Evolutionary conservation across 2,797 vertebrate genomes (phyloP).

Genomic region (Chromobotia macracanthus): DNA sequence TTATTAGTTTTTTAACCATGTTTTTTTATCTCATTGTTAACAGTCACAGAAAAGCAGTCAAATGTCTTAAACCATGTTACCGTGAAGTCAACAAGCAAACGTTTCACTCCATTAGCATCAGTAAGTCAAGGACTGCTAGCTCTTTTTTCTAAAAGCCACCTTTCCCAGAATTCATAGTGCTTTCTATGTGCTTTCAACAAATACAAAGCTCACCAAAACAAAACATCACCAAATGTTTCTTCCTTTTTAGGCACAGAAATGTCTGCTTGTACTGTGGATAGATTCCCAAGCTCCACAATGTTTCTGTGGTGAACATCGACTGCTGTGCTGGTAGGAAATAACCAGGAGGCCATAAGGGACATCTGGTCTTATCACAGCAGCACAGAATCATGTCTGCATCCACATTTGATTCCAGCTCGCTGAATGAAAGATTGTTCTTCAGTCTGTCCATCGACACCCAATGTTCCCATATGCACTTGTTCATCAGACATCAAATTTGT

Average conservation of each 20-base stretch:
- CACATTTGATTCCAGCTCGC: slow-evolving; percentile 36
- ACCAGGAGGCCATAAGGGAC: background rate
- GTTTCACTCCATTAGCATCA: too few species aligned
- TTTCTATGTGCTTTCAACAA: background rate
- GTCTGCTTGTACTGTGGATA: background rate
- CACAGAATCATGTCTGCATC: slow-evolving; percentile 25
- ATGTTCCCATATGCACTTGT: background rate
- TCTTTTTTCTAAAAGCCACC: background rate
- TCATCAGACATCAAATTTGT: background rate
- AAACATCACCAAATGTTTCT: background rate
- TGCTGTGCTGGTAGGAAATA: background rate
- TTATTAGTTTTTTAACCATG: too few species aligned
- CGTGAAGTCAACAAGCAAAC: too few species aligned
- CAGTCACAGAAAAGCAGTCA: too few species aligned
- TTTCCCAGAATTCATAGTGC: background rate
- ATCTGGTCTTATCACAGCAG: slow-evolving; percentile 46
- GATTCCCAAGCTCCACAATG: background rate
- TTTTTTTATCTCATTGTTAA: too few species aligned
- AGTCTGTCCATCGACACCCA: slow-evolving; percentile 6
- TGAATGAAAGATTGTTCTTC: background rate
- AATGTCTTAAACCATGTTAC: too few species aligned
- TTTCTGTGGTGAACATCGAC: background rate
- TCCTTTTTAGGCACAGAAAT: background rate
- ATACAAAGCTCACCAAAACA: background rate
- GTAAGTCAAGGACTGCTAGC: background rate